Evolutionary conservation across 2,113 vertebrate species (phyloP), one percentile per base, ranked within the genome.

Genomic region (Forbesichthys papilliferus): DNA sequence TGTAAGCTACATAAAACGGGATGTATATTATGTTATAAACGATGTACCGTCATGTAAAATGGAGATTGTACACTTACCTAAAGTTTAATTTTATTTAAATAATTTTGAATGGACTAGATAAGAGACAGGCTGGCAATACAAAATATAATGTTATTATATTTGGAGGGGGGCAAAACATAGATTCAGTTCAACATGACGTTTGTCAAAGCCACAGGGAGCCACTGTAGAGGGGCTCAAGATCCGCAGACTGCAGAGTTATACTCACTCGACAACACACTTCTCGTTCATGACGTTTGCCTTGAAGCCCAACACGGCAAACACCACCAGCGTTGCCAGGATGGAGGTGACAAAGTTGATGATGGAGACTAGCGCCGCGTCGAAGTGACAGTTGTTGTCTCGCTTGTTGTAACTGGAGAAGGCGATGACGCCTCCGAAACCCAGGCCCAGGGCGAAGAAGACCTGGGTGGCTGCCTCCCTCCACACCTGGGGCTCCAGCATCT

Each of bases 351-450:
- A 99, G 87, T 99, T 99, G 85, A 99, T 99, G 86, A 96, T 73
- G 79, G 98, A 98, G 66, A 99, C 98, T 0, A 99, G 92, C 0
- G 94, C 91, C 0, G 98, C 98, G 0, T 99, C 98, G 0, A 99
- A 99, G 86, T 99, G 98, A 81, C 98, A 99, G 92, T 99, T 99
- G 91, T 99, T 99, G 90, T 99, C 96, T 58, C 95, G 94, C 78
- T 99, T 99, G 91, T 99, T 99, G 94, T 99, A 99, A 91, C 96
- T 98, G 84, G 98, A 99, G 90, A 99, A 99, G 62, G 98, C 98
- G 0, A 99, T 99, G 87, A 99, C 98, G 0, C 98, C 98, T 0
- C 98, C 98, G 0, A 99, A 99, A 42, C 98, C 98, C 66, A 99
- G 84, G 2, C 98, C 98, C 54, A 99, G 80, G 11, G 98, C 98